Base-by-base conservation (phyloP, 1,140 invertebrate genomes). In the Euwallacea similis region DNA sequence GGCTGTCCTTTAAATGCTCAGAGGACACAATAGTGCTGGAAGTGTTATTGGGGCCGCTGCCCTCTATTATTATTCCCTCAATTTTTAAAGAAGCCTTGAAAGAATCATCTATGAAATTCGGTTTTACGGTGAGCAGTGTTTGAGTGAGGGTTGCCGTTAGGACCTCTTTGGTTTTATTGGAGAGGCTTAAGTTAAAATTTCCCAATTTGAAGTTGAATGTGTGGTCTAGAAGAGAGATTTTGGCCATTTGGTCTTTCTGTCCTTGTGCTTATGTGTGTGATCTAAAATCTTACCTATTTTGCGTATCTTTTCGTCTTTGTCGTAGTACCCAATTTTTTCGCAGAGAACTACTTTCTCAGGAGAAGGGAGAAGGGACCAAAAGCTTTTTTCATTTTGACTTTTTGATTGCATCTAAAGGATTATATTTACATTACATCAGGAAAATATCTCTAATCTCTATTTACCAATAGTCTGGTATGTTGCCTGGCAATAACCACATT, bases 41-140 rank as follows among this genome's bases (percentile, higher is more conserved):
- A 75, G 92, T 90, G 74, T 91, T 88, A 70, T 93, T 91, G 0
- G 87, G 82, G 50, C 89, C 90, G 15, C 88, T 86, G 0, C 91
- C 92, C 82, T 94, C 92, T 6, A 94, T 82, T 2, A 92, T 87
- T 76, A 93, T 87, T 77, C 90, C 92, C 81, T 95, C 92, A 76
- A 93, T 74, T 74, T 81, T 81, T 15, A 80, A 47, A 6, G 68
- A 60, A 42, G 54, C 33, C 60, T 74, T 77, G 64, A 76, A 79
- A 0, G 75, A 75, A 13, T 74, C 43, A 8, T 79, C 74, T 3
- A 69, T 16, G 54, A 73, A 77, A 70, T 78, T 76, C 2, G 80
- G 80, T 42, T 73, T 50, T 15, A 76, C 71, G 8, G 67, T 73
- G 10, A 77, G 67, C 56, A 77, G 77, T 11, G 76, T 88, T 77